These are phyloP conservation scores for Diarsia rubi DNA, from an alignment of 2,888 invertebrate species.

Conservation along the genomic window DNA sequence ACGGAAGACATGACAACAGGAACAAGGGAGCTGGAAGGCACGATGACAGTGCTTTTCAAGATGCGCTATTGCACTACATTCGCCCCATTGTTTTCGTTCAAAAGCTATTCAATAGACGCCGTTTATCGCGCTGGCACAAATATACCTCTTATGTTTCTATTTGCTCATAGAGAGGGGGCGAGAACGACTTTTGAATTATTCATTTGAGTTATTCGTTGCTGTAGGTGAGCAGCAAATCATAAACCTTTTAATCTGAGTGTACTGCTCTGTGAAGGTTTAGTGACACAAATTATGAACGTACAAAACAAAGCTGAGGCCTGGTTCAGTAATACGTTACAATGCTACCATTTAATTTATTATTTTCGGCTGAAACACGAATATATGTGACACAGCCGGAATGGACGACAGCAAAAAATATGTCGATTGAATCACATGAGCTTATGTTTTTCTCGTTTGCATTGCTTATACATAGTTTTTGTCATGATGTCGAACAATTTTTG, in stretches of 20 bases:
- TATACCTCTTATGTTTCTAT: constrained; percentile 66
- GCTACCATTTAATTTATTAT: constrained; percentile 36
- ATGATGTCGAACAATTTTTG: background rate
- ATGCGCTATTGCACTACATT: constrained; percentile 61
- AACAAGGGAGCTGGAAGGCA: constrained; percentile 62
- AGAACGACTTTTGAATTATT: constrained; percentile 66
- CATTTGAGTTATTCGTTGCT: constrained; percentile 63
- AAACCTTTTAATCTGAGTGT: constrained; percentile 65
- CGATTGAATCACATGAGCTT: constrained; percentile 25
- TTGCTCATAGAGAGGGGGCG: constrained; percentile 58
- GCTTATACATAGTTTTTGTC: background rate
- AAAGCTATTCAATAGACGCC: constrained; percentile 67
- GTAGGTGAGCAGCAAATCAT: constrained; percentile 65
- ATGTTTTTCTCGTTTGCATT: constrained; percentile 16
- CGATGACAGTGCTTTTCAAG: constrained; percentile 67
- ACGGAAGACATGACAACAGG: constrained; percentile 48
- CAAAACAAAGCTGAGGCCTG: constrained; percentile 47
- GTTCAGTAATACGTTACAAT: constrained; percentile 48
- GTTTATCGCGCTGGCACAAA: constrained; percentile 61
- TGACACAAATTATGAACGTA: constrained; percentile 59
- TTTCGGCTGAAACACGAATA: constrained; percentile 24
- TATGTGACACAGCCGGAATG: constrained; percentile 30
- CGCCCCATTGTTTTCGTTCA: constrained; percentile 69
- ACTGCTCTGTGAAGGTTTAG: constrained; percentile 55
- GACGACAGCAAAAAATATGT: constrained; percentile 33